Percentiles rank a stretch among this genome's conserved stretches.
phyloP scores from a whole-genome alignment of 2,113 vertebrate species.

The Callipepla californica region DNA sequence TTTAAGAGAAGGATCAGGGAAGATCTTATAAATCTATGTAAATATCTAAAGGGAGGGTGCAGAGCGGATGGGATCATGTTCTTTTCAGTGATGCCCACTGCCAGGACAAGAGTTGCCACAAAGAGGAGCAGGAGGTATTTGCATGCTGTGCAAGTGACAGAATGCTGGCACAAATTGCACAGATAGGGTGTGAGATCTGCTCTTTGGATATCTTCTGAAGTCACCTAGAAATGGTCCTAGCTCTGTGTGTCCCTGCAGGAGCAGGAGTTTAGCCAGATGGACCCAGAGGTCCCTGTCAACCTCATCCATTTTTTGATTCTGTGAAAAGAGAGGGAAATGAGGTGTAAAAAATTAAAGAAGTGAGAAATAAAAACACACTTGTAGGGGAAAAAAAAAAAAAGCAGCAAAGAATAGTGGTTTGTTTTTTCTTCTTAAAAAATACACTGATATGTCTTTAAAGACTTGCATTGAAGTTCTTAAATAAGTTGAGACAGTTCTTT shows the following conservation, averaged over 20 bases:
- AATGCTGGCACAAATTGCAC: neutral
- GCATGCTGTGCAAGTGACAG: neutral
- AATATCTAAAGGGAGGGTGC: neutral
- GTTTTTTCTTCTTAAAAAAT: neutral
- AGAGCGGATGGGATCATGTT: neutral
- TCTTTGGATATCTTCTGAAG: neutral
- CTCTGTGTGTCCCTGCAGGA: neutral
- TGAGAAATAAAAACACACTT: neutral
- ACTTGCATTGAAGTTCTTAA: conserved; percentile 16
- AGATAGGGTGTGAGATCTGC: neutral
- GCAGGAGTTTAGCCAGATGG: neutral
- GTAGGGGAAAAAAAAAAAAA: neutral
- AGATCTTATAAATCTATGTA: neutral
- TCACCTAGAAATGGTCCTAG: neutral
- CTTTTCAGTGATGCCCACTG: neutral
- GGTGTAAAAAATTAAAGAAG: neutral
- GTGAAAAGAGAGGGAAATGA: neutral
- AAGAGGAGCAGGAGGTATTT: neutral
- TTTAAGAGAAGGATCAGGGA: neutral
- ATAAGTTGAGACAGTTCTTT: conserved; percentile 53
- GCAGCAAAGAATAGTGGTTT: neutral
- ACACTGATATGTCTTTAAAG: neutral
- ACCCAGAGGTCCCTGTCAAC: neutral
- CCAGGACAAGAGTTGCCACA: neutral
- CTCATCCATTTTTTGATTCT: neutral